Evolutionary conservation across 2,888 invertebrate species (phyloP), one percentile per base, ranked within the genome.

Genomic region (Mesorhabditis spiculigera): DNA sequence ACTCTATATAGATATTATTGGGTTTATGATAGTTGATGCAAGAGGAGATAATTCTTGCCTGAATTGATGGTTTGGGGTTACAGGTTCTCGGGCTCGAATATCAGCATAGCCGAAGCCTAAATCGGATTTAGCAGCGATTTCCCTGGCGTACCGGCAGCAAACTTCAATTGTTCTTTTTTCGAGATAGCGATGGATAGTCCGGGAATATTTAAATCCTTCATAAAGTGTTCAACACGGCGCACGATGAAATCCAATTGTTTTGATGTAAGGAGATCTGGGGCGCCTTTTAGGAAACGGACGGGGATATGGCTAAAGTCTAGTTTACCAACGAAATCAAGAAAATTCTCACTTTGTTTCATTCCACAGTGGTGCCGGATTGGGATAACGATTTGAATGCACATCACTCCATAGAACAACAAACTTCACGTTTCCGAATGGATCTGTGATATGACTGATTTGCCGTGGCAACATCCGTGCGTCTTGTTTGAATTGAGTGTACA

Each of bases 101-200:
- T 85, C 82, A 41, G 82, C 79, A 74, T 80, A 85, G 13, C 85
- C 85, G 67, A 82, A 85, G 16, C 80, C 82, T 82, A 45, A 63
- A 77, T 70, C 58, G n/a, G n/a, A 50, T 50, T 50, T 50, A 13
- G 58, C 8, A 50, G 58, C 8, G 58, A 50, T 16, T 63, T 63
- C 41, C 63, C 10, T 3, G 41, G 63, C 43, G 45, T 62, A 82
- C 83, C 85, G 44, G 85, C 85, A 43, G 85, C 85, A 65, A 84
- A 85, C 71, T 85, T 85, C 66, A 85, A 77, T 68, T 78, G 73
- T 68, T 85, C 85, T 68, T 84, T 73, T 70, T 81, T 82, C 41
- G 85, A 79, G 63, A 85, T 82, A 45, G 85, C 85, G 61, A 85
- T 82, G 2, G 85, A 85, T n/a, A 85, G 73, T 28, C 84, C 85